Conservation (phyloP, 2,113 vertebrate genomes). For the Sander vitreus region DNA sequence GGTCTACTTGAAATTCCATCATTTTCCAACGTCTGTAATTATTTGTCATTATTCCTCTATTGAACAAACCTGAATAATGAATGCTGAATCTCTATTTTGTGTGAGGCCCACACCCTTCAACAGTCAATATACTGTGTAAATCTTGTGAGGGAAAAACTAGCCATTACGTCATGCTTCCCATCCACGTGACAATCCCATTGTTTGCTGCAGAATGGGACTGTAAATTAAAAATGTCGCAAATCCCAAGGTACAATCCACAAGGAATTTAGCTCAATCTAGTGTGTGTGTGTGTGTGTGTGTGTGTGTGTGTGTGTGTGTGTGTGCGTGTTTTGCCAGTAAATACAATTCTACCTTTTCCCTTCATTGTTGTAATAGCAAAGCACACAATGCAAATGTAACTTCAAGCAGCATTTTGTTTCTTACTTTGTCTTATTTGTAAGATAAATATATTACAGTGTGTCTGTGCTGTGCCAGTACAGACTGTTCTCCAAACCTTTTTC, state of each 20-base stretch:
- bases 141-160: constrained; percentile 6
- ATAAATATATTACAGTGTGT: constrained; percentile 50
- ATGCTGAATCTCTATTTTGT: constrained; percentile 15
- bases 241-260: constrained; percentile 59
- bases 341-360: constrained; percentile 73
- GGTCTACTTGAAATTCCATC: constrained; percentile 28
- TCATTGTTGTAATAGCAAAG: constrained; percentile 57
- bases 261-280: constrained; percentile 46
- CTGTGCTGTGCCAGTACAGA: constrained; percentile 23
- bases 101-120: constrained; percentile 15
- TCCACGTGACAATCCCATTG: constrained; percentile 57
- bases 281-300: constrained; percentile 11
- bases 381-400: constrained; percentile 54
- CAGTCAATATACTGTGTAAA: constrained; percentile 15
- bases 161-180: constrained; percentile 46
- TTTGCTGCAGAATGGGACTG: constrained; percentile 69
- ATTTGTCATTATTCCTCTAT: constrained; percentile 7
- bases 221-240: constrained; percentile 75
- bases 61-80: constrained; percentile 8
- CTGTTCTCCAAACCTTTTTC: constrained; percentile 53
- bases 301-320: constrained; percentile 7
- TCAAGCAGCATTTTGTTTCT: constrained; percentile 41
- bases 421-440: constrained; percentile 34
- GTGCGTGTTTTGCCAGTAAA: constrained; percentile 58
- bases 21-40: background rate